Base-by-base conservation (phyloP, 2,888 invertebrate species). In the Omphaloscelis lunosa region DNA sequence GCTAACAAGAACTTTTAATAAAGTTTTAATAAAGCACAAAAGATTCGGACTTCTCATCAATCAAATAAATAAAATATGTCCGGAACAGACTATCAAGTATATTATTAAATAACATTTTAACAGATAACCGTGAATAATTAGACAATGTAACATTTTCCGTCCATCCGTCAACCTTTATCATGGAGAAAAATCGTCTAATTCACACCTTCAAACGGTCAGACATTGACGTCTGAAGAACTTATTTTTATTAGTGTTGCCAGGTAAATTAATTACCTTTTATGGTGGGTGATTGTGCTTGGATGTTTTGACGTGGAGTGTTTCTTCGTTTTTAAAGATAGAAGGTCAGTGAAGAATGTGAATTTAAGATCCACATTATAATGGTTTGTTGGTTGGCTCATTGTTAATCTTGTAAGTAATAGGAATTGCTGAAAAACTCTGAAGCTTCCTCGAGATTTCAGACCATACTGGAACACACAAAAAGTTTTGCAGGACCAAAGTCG, bases 151-250 rank as follows among this genome's bases (percentile, higher is more conserved):
- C 92, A 92, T 94, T 94, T 94, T 93, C 92, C 91, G 87, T 93
- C 91, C 93, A 93, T 95, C 95, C 92, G 94, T 95, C 95, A 94
- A 95, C 94, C 94, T 95, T 95, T 96, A 96, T 96, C 96, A 95
- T 88, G 89, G 91, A 94, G 95, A 95, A 95, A 96, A 95, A 96
- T 96, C 95, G 92, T 93, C 95, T 95, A 94, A 96, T 96, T 96
- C 94, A 96, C 96, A 96, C 96, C 93, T 95, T 91, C 62, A 91
- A 91, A 89, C 91, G 90, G 91, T 88, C 91, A 53, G 91, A 93
- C 90, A 93, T 93, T 93, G 93, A 93, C 93, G 89, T 88, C 91
- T 92, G 91, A 92, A 92, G 93, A 91, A 90, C 91, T 91, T 88
- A 86, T 86, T 84, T 79, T 88, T 86, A 87, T 86, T 66, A 75